Percentiles rank a stretch among this genome's conserved stretches.
These are phyloP conservation scores for Grammomys surdaster DNA, from an alignment of 2,113 vertebrate genomes.

Conservation along the genomic window DNA sequence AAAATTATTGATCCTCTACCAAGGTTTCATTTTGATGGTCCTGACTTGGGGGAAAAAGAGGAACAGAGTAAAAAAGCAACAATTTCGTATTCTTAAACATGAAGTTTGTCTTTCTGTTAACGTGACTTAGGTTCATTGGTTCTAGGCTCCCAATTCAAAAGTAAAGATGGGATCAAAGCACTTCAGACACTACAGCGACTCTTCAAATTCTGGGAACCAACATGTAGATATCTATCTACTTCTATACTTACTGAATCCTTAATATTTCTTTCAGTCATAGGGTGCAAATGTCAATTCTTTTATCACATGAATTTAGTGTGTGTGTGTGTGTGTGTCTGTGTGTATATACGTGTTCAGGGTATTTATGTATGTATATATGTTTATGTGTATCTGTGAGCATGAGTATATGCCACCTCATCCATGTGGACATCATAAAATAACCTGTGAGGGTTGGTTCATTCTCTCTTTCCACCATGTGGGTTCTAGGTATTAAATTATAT, in stretches of 20 bases:
- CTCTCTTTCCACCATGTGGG: no score
- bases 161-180: neutral
- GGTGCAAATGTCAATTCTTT: neutral
- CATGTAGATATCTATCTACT: neutral
- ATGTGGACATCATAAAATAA: neutral
- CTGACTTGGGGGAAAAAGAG: neutral
- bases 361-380: neutral
- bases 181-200: neutral
- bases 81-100: neutral
- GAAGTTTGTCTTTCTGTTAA: neutral
- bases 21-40: neutral
- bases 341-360: no score
- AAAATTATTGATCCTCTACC: neutral
- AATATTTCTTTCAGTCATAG: neutral
- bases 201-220: neutral
- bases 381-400: neutral
- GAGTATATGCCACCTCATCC: neutral
- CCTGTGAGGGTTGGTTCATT: neutral
- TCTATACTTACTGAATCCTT: neutral
- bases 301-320: neutral
- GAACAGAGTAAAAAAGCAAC: neutral
- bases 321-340: no score
- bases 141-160: neutral
- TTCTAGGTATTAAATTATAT: neutral
- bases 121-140: neutral